These are phyloP conservation scores for Pterocles burchelli DNA, from an alignment of 2,113 vertebrate species.

Conservation along the genomic window DNA sequence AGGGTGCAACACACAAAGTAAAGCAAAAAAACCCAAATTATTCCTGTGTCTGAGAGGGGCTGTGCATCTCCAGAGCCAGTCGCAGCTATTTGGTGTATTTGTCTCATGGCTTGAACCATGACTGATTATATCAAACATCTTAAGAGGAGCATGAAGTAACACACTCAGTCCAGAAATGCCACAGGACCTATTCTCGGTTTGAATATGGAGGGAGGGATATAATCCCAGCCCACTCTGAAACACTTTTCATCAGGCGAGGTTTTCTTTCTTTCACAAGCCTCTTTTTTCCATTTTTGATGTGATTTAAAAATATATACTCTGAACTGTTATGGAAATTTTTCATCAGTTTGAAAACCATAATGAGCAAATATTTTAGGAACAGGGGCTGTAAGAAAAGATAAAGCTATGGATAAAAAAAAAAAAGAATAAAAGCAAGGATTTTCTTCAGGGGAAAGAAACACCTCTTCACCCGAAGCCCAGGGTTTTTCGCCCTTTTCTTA, in stretches of 20 bases:
- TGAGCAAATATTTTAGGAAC: constrained; percentile 55
- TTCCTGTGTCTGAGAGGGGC: background rate
- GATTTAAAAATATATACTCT: background rate
- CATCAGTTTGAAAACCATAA: constrained; percentile 50
- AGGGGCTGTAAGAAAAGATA: background rate
- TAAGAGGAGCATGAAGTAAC: background rate
- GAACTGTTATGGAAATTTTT: background rate
- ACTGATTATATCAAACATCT: background rate
- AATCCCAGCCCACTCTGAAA: background rate
- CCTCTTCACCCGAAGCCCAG: background rate
- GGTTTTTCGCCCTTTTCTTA: background rate
- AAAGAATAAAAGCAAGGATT: background rate
- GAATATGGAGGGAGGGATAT: background rate
- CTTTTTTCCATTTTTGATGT: background rate
- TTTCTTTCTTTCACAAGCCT: background rate
- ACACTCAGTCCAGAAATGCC: background rate
- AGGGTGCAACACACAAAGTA: background rate
- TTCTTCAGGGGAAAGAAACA: background rate
- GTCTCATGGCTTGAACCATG: background rate
- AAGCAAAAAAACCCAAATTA: background rate
- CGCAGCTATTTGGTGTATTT: background rate
- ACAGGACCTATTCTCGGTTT: background rate
- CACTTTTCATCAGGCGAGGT: background rate
- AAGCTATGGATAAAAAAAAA: background rate
- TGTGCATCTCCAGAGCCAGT: background rate